Conservation (phyloP, 2,113 vertebrate genomes). For the Motacilla tschutschensis region DNA sequence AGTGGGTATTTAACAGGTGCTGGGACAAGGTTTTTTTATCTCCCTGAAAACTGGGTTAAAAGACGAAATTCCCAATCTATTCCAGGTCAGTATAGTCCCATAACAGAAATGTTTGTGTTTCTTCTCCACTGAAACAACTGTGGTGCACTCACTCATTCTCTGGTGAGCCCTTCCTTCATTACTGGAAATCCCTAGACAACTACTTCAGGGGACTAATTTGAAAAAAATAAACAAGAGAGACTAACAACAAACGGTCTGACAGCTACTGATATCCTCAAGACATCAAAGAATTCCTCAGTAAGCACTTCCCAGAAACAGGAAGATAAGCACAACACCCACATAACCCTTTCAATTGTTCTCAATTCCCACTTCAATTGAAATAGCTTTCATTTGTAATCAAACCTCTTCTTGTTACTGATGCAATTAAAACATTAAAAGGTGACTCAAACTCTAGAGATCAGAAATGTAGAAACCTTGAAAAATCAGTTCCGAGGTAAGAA, state of each 20-base stretch:
- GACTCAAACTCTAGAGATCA: background rate
- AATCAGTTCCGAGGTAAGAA: background rate
- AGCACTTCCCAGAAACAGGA: constrained; percentile 30
- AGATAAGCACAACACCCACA: background rate
- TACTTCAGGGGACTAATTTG: background rate
- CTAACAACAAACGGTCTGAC: constrained; percentile 1
- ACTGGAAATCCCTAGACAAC: background rate
- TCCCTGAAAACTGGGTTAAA: background rate
- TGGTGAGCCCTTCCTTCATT: background rate
- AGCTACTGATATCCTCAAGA: background rate
- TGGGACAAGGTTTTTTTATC: background rate
- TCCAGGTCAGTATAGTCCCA: background rate
- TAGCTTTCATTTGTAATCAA: background rate
- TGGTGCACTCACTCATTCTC: background rate
- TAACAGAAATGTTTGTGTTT: background rate
- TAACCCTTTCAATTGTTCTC: background rate
- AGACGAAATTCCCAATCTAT: background rate
- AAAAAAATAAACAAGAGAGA: background rate
- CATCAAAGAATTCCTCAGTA: constrained; percentile 15
- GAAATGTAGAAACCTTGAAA: background rate
- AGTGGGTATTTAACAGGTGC: background rate
- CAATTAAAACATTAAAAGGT: background rate
- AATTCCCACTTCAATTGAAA: background rate
- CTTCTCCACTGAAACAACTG: background rate
- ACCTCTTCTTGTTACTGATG: background rate